Evolutionary conservation across 2,797 vertebrate genomes (phyloP), one percentile per base, ranked within the genome.

Genomic region (Salarias fasciatus): DNA sequence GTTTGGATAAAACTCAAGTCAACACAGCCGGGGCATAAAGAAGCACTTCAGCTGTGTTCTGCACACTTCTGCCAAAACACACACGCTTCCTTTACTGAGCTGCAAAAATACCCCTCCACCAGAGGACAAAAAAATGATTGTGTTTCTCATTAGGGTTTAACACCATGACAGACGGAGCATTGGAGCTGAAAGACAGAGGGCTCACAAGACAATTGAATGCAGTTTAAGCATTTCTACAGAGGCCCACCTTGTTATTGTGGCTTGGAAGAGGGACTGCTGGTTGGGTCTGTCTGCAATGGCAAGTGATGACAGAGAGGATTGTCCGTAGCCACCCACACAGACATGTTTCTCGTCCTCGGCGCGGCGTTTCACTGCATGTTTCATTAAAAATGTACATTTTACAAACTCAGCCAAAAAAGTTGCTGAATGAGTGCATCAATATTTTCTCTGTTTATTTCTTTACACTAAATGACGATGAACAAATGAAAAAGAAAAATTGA

Each of bases 201-300:
- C 77, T 82, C 75, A 77, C 72, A 14, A 79, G 69, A 79, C 82
- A 84, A 75, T 71, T 83, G 68, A 77, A 60, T 45, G 55, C 42
- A 77, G 56, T 85, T 83, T 75, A 83, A 86, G 82, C 76, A 79
- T 84, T 88, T 84, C 63, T 79, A 79, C 75, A 72, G 75, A 80
- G 76, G 69, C 69, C 76, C 69, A 83, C 58, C 71, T 84, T 71
- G 76, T 72, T 78, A 80, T 79, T 85, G 79, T 79, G 79, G 73
- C 79, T 67, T 72, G 80, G 70, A 83, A 64, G 63, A 72, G 75
- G 77, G 63, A 83, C 74, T 76, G 68, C 50, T 62, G 68, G 82
- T 67, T 74, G 58, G 74, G 9, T 80, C 82, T 62, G 69, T 70
- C 49, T 57, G 71, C 75, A 72, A 55, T 12, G 47, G 44, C 70